Evolutionary conservation across 2,797 vertebrate genomes (phyloP).

Genomic region (Phylloscopus collybita): DNA sequence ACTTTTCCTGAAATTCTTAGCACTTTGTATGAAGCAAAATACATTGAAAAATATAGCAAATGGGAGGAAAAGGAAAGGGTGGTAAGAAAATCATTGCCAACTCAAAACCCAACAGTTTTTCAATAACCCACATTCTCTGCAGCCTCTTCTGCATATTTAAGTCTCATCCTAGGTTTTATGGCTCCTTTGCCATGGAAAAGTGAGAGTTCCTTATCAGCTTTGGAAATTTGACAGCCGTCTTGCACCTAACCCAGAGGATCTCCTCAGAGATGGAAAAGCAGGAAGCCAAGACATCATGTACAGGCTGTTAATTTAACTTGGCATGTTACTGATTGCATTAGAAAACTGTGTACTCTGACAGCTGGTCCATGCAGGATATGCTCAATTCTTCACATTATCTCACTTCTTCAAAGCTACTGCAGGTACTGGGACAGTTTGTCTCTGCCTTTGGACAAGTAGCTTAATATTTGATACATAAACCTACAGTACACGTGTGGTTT

Average conservation of each 20-base stretch:
- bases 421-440: neutral
- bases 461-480: neutral
- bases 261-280: neutral
- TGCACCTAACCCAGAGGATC: neutral
- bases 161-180: neutral
- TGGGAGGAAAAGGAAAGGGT: neutral
- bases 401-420: neutral
- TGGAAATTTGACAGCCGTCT: neutral
- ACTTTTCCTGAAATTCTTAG: neutral
- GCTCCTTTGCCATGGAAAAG: neutral
- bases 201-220: neutral
- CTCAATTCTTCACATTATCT: neutral
- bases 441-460: rapidly evolving
- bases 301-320: slow-evolving; percentile 4
- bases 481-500: neutral
- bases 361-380: neutral
- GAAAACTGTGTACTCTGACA: neutral
- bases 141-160: neutral
- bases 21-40: neutral
- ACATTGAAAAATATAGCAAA: neutral
- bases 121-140: neutral
- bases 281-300: neutral
- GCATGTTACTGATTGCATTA: neutral
- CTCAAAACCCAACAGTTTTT: neutral
- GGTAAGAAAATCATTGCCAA: neutral